A percentile compares a stretch with the other conserved stretches of the same genome.
Evolutionary conservation across 2,888 invertebrate genomes (phyloP).

Genomic region (Agriopis marginaria): DNA sequence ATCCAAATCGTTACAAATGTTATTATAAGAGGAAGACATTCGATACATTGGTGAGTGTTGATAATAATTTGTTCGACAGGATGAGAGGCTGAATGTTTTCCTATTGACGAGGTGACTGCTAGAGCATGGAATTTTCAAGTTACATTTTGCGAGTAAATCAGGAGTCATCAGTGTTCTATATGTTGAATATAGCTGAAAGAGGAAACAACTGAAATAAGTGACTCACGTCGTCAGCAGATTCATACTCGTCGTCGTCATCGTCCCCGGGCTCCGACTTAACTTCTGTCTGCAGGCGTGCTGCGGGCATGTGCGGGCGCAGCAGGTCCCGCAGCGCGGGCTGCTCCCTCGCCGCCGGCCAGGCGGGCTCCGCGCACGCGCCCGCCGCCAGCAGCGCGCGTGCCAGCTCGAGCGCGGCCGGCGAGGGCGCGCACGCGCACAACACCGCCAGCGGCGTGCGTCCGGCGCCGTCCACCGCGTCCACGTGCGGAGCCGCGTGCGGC

Average conservation of each 20-base stretch:
- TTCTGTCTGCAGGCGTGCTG: conserved; percentile 45
- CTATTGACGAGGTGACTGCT: no score
- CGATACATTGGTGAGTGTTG: no score
- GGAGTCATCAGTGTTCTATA: no score
- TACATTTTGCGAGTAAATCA: no score
- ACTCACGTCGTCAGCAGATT: conserved; percentile 82
- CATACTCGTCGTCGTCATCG: conserved; percentile 67
- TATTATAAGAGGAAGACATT: no score
- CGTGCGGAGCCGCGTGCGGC: conserved; percentile 48
- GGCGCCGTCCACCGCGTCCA: conserved; percentile 6
- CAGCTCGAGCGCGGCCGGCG: neutral
- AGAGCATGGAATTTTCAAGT: no score
- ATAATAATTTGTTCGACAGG: no score
- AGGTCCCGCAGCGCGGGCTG: conserved; percentile 39
- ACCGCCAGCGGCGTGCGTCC: conserved; percentile 11
- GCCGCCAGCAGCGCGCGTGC: conserved; percentile 4
- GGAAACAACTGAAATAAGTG: neutral
- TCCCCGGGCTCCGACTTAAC: conserved; percentile 65
- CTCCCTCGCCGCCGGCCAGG: conserved; percentile 1
- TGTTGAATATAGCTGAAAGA: no score
- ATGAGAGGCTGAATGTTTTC: no score
- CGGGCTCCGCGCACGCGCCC: neutral
- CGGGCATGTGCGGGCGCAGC: conserved; percentile 10
- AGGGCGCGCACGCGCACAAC: conserved; percentile 14
- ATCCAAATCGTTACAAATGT: no score